Base-by-base conservation (phyloP, 2,113 vertebrate genomes). In the Ictalurus punctatus region DNA sequence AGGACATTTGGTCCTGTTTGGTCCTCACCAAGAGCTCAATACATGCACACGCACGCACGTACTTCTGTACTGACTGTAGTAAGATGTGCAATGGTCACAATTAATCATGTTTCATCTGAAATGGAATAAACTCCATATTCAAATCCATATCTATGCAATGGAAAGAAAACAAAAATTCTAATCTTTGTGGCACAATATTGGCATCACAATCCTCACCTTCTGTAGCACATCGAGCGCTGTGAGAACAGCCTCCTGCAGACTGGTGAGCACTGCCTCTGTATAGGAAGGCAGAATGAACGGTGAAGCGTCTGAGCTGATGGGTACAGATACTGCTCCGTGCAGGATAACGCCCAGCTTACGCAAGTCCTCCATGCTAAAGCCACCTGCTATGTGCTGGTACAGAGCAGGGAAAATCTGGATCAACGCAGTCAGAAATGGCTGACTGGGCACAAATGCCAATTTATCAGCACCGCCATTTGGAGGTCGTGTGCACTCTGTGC, bases 201-300 rank as follows among this genome's bases (percentile, higher is more conserved):
- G 25, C 48, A 13, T 85, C 17, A 6, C 6, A 21, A 44, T 19
- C 23, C 91, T 94, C 95, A 99, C 98, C 98, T 99, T 99, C 94
- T 99, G 98, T 90, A 99, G 94, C 90, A 99, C 97, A 93, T 99
- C 98, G 94, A 99, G 96, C 86, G 97, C 96, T 12, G 96, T 98
- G 90, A 99, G 97, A 16, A 99, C 98, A 0, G 97, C 97, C 93
- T 99, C 98, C 93, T 99, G 98, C 92, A 99, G 95, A 94, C 97
- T 98, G 91, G 98, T 99, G 94, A 99, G 96, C 92, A 99, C 96
- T 3, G 98, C 98, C 95, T 99, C 98, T 0, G 98, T 99, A 89
- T 98, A 99, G 87, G 98, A 99, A 10, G 98, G 98, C 74, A 99
- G 97, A 91, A 99, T 99, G 92, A 99, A 99, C 89, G 98, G 98